These are phyloP conservation scores for Crotalus tigris DNA, from an alignment of 2,113 vertebrate species.

Conservation along the genomic window DNA sequence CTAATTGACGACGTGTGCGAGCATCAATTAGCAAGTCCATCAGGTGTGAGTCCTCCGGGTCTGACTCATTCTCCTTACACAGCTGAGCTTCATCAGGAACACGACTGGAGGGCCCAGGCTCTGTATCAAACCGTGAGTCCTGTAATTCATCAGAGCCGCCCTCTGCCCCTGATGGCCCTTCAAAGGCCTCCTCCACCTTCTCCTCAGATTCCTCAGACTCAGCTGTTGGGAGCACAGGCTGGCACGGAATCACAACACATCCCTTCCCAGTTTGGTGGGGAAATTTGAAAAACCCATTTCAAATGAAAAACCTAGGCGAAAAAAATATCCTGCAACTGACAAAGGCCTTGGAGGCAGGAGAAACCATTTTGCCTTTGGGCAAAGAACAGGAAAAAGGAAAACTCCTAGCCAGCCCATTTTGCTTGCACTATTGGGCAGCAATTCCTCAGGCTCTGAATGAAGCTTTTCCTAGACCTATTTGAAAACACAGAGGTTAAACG, in stretches of 20 bases:
- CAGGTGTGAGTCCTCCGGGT: too few relatives aligned
- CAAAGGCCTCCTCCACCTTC: too few relatives aligned
- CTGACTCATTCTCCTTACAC: too few relatives aligned
- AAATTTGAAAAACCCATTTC: neutral
- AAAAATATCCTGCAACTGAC: neutral
- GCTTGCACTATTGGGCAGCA: neutral
- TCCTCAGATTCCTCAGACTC: too few relatives aligned
- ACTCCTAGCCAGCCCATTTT: neutral
- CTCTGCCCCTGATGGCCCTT: too few relatives aligned
- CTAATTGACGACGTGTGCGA: too few relatives aligned
- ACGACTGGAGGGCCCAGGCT: too few relatives aligned
- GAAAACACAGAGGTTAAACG: neutral
- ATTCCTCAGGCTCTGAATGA: neutral
- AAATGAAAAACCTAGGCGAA: neutral
- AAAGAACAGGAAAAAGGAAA: neutral
- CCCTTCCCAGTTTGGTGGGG: neutral
- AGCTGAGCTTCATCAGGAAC: too few relatives aligned
- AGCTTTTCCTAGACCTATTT: neutral
- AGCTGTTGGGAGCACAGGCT: too few relatives aligned
- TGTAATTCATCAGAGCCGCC: too few relatives aligned
- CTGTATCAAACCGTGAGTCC: too few relatives aligned
- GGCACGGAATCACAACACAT: neutral
- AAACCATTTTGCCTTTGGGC: neutral
- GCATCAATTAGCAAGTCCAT: too few relatives aligned
- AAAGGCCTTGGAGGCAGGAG: neutral